A percentile compares a stretch with the other conserved stretches of the same genome.
phyloP scores from a whole-genome alignment of 2,797 vertebrate species.

The Molossus molossus region DNA sequence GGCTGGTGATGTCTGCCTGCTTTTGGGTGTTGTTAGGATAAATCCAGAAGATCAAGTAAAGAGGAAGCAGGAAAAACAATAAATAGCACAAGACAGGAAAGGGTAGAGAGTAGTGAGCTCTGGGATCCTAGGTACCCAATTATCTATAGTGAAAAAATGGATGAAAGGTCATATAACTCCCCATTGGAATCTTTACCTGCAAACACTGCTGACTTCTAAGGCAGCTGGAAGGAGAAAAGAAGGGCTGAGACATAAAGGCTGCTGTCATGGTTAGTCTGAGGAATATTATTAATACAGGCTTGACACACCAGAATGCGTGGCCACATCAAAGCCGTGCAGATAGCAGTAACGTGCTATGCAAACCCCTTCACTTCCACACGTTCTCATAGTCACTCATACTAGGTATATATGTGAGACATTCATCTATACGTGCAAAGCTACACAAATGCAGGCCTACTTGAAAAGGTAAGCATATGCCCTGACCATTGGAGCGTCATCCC shows the following conservation, averaged over 20 bases:
- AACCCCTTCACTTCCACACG: not conserved
- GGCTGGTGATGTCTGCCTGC: not conserved
- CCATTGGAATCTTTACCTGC: not conserved
- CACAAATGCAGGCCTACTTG: not conserved
- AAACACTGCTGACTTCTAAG: constrained; percentile 32
- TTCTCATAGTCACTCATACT: not conserved
- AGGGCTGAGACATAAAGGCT: not conserved
- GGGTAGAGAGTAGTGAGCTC: not conserved
- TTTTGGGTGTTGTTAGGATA: constrained; percentile 39
- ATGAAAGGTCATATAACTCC: constrained; percentile 50
- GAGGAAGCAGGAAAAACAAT: not conserved
- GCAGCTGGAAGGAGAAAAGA: constrained; percentile 17
- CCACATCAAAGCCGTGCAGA: not conserved
- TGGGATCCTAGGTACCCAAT: not conserved
- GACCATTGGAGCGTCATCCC: not conserved
- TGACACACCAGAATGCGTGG: not conserved
- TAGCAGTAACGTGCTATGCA: not conserved
- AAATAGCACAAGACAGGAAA: not conserved
- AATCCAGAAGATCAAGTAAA: constrained; percentile 45
- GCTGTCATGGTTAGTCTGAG: not conserved
- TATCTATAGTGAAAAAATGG: constrained; percentile 45
- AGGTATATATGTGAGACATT: not conserved
- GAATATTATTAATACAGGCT: constrained; percentile 5
- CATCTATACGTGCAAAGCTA: not conserved
- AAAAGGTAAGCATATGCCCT: not conserved